Percentiles rank a stretch among this genome's conserved stretches.
phyloP scores from a whole-genome alignment of 1,140 invertebrate genomes.

The Meloidogyne floridensis region DNA sequence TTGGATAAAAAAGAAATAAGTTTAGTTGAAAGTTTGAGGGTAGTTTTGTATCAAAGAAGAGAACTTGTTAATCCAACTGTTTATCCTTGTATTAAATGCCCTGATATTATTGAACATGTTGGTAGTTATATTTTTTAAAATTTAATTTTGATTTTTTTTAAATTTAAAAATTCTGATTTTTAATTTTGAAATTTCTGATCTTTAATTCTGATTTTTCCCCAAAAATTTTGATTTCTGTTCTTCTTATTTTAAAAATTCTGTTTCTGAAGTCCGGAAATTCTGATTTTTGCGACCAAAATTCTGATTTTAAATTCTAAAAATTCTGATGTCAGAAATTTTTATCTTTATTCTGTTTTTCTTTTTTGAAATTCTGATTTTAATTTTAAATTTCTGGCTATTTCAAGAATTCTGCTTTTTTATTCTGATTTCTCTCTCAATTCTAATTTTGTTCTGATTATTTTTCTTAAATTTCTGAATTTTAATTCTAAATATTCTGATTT shows the following conservation, averaged over 20 bases:
- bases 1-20: constrained; percentile 70
- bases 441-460: too few species aligned
- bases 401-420: not conserved
- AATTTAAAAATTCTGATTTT: too few species aligned
- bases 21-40: constrained; percentile 73
- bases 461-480: not conserved
- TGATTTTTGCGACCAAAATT: too few species aligned
- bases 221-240: too few species aligned
- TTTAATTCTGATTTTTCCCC: constrained; percentile 8
- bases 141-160: too few species aligned
- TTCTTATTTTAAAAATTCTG: too few species aligned
- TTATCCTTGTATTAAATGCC: constrained; percentile 41
- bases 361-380: not conserved
- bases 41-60: constrained; percentile 71
- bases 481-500: not conserved
- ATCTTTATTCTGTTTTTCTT: too few species aligned
- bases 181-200: constrained; percentile 19
- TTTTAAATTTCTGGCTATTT: too few species aligned
- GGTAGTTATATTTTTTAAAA: not conserved
- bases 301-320: too few species aligned
- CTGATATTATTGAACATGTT: constrained; percentile 50
- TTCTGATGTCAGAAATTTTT: too few species aligned
- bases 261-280: too few species aligned
- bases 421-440: not conserved
- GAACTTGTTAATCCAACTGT: constrained; percentile 68